These are phyloP conservation scores for Palloptera scutellata DNA, from an alignment of 2,888 invertebrate genomes.

Conservation along the genomic window DNA sequence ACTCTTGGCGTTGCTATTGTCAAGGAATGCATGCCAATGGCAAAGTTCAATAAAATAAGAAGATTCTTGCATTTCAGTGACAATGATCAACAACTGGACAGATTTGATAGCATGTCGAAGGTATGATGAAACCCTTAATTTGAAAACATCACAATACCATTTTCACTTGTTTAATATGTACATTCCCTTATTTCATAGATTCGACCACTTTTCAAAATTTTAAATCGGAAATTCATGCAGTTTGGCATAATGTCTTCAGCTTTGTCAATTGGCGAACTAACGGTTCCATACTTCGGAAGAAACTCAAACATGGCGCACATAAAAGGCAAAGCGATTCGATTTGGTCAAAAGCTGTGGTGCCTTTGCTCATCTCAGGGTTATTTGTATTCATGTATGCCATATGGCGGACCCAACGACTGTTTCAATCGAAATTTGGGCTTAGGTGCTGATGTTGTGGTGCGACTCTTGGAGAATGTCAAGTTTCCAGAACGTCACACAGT, in stretches of 20 bases:
- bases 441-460: slow-evolving; percentile 22
- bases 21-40: background rate
- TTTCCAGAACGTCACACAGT: slow-evolving; percentile 1
- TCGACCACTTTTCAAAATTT: too few species aligned
- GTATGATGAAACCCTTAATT: background rate
- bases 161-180: too few species aligned
- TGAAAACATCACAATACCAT: too few species aligned
- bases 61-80: background rate
- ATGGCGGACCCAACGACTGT: slow-evolving; percentile 18
- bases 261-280: background rate
- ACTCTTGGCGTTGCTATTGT: slow-evolving; percentile 5
- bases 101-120: background rate
- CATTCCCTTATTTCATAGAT: too few species aligned
- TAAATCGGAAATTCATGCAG: background rate
- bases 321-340: slow-evolving; percentile 17
- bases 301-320: slow-evolving; percentile 18
- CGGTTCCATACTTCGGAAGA: slow-evolving; percentile 1
- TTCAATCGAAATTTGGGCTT: slow-evolving; percentile 17
- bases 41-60: background rate
- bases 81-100: background rate
- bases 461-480: slow-evolving; percentile 16
- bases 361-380: slow-evolving; percentile 15
- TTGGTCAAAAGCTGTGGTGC: slow-evolving; percentile 18
- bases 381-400: slow-evolving; percentile 16
- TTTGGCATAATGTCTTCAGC: background rate